Evolutionary conservation across 2,113 vertebrate species (phyloP).

Genomic region (Regulus satrapa): DNA sequence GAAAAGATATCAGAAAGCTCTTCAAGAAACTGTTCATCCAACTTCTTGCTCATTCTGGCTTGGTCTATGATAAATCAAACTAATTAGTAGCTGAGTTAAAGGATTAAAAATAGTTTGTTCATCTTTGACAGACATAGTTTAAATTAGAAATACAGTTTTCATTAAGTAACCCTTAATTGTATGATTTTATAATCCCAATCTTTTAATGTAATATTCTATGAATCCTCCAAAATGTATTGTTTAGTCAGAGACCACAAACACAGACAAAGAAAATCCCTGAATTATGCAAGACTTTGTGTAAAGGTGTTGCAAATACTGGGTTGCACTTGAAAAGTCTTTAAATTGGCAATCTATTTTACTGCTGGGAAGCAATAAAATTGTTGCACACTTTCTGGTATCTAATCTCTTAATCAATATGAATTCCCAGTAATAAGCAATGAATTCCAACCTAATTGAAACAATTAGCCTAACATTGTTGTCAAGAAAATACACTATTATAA

Average conservation of each 20-base stretch:
- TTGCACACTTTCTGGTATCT: background rate
- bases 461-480: constrained; percentile 46
- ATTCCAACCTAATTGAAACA: constrained; percentile 34
- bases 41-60: background rate
- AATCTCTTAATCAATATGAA: constrained; percentile 44
- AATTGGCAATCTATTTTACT: background rate
- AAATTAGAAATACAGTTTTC: background rate
- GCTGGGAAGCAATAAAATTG: constrained; percentile 27
- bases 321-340: background rate
- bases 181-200: background rate
- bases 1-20: background rate
- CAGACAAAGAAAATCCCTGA: background rate
- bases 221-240: background rate
- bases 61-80: background rate
- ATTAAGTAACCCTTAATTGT: background rate
- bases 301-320: background rate
- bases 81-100: background rate
- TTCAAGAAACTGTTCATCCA: background rate
- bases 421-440: constrained; percentile 42
- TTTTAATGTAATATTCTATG: background rate
- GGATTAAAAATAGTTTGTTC: background rate
- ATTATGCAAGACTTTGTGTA: background rate
- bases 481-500: constrained; percentile 30
- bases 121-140: background rate
- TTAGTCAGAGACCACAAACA: background rate